Evolutionary conservation across 2,797 vertebrate genomes (phyloP).

Genomic region (Labroides dimidiatus): DNA sequence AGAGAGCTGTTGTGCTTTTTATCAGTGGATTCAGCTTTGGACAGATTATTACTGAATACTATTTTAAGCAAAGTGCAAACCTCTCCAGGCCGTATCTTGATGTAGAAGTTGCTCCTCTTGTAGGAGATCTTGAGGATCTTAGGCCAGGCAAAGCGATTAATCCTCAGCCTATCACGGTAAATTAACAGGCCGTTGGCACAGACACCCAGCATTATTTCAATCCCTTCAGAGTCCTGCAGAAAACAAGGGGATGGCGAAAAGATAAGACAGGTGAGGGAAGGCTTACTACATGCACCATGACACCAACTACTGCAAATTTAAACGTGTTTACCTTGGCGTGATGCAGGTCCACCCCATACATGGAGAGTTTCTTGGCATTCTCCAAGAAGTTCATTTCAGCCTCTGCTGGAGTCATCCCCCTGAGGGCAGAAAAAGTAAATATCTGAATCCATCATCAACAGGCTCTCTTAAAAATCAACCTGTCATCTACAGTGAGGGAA

Average conservation of each 20-base stretch:
- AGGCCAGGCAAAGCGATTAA: slow-evolving; percentile 99
- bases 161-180: slow-evolving; percentile 97
- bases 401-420: slow-evolving; percentile 97
- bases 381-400: slow-evolving; percentile 98
- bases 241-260: background rate
- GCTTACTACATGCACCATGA: background rate
- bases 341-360: slow-evolving; percentile 98
- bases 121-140: slow-evolving; percentile 99
- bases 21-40: too few species aligned
- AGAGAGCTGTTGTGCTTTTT: too few species aligned
- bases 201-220: slow-evolving; percentile 98
- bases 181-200: slow-evolving; percentile 98
- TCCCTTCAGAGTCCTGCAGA: slow-evolving; percentile 95
- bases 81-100: slow-evolving; percentile 98
- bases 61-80: slow-evolving; percentile 69
- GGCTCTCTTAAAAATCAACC: slow-evolving; percentile 39
- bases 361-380: slow-evolving; percentile 98
- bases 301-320: background rate
- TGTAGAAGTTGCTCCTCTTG: slow-evolving; percentile 99
- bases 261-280: slow-evolving; percentile 13
- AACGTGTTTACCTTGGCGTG: slow-evolving; percentile 91
- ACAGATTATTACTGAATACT: too few species aligned
- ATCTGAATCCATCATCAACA: slow-evolving; percentile 37
- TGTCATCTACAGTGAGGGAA: slow-evolving; percentile 24
- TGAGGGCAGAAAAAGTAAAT: slow-evolving; percentile 69